Evolutionary conservation across 2,888 invertebrate species (phyloP).

Genomic region (Peribatodes rhomboidaria): DNA sequence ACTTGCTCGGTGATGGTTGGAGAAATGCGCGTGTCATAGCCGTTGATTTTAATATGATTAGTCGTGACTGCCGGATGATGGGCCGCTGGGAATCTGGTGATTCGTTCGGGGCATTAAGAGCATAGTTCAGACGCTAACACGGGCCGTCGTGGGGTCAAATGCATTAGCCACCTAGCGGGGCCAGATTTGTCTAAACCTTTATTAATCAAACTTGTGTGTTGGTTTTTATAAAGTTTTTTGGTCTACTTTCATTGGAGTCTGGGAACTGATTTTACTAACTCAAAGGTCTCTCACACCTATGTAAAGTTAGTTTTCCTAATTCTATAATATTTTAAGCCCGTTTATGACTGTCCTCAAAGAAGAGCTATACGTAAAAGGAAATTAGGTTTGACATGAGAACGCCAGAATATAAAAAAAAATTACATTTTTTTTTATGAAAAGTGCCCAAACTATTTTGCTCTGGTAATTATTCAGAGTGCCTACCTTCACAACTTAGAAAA

Average conservation of each 20-base stretch:
- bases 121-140: conserved; percentile 82
- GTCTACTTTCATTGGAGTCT: conserved; percentile 51
- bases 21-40: conserved; percentile 63
- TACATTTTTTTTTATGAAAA: too few species aligned
- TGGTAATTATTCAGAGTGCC: too few species aligned
- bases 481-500: too few species aligned
- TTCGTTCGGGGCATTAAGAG: conserved; percentile 81
- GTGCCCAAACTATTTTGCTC: too few species aligned
- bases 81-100: conserved; percentile 80
- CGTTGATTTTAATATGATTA: conserved; percentile 80
- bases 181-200: conserved; percentile 70
- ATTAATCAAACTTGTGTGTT: conserved; percentile 70
- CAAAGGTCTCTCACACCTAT: conserved; percentile 12
- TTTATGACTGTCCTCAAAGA: too few species aligned
- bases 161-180: conserved; percentile 85
- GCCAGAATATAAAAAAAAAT: too few species aligned
- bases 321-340: too few species aligned
- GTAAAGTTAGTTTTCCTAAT: too few species aligned
- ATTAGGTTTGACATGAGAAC: too few species aligned
- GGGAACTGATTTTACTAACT: conserved; percentile 44
- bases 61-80: conserved; percentile 82
- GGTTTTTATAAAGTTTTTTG: conserved; percentile 45
- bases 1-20: conserved; percentile 67
- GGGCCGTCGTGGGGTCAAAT: conserved; percentile 79
- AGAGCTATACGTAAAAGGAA: too few species aligned